Evolutionary conservation across 2,888 invertebrate species (phyloP).

Genomic region (Drepanosiphum platanoidis): DNA sequence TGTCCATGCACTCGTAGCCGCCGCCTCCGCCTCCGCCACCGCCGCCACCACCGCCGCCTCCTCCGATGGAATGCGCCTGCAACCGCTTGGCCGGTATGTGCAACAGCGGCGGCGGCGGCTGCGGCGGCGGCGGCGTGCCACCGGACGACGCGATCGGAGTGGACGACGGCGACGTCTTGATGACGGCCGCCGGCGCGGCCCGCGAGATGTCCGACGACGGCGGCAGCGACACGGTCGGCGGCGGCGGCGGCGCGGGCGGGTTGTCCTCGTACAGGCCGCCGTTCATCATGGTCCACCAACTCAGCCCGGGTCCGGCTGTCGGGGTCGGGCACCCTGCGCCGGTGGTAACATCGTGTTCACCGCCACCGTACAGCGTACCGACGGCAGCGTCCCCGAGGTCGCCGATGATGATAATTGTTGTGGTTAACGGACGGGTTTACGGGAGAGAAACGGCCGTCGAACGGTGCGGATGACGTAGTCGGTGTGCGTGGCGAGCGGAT

Average conservation of each 20-base stretch:
- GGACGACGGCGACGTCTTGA: slow-evolving; percentile 70
- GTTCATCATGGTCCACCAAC: slow-evolving; percentile 88
- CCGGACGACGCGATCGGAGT: slow-evolving; percentile 74
- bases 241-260: slow-evolving; percentile 72
- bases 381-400: slow-evolving; percentile 69
- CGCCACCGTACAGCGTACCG: slow-evolving; percentile 80
- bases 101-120: slow-evolving; percentile 69
- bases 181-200: slow-evolving; percentile 72
- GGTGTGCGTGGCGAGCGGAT: not conserved
- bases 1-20: slow-evolving; percentile 68
- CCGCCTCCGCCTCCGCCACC: slow-evolving; percentile 73
- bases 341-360: slow-evolving; percentile 75
- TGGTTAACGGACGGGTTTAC: slow-evolving; percentile 65
- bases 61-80: slow-evolving; percentile 71
- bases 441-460: slow-evolving; percentile 34
- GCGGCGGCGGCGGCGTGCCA: slow-evolving; percentile 34
- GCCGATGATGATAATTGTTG: slow-evolving; percentile 70
- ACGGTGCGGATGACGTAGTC: not conserved
- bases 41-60: slow-evolving; percentile 73
- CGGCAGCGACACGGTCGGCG: slow-evolving; percentile 75
- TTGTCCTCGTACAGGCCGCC: slow-evolving; percentile 81
- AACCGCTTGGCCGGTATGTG: slow-evolving; percentile 89
- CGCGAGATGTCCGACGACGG: slow-evolving; percentile 67
- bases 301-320: slow-evolving; percentile 78
- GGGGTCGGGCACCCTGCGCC: slow-evolving; percentile 70